Evolutionary conservation across 2,888 invertebrate species (phyloP), one percentile per base, ranked within the genome.

Genomic region (Ceriagrion tenellum): DNA sequence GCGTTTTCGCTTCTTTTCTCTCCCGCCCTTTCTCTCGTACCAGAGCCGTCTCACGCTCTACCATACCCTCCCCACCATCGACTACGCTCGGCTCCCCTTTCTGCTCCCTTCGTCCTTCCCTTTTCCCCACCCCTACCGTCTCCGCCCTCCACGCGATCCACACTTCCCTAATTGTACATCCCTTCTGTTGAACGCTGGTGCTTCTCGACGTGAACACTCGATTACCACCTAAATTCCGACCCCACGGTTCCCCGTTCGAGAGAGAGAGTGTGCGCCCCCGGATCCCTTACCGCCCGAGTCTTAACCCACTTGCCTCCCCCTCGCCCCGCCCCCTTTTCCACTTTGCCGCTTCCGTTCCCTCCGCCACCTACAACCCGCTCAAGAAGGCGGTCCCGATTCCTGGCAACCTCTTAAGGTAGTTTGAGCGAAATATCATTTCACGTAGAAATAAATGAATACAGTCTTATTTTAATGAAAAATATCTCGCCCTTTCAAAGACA

Each of bases 211-310:
- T 81, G 81, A 81, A 35, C 81, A 81, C 81, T 81, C 81, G 30
- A 30, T 81, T 81, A 35, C 81, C 81, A 81, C 35, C 81, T 81
- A 81, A 81, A 81, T 35, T 81, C 81, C 81, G 35, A 81, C 81
- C 26, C 81, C 81, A 35, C 30, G 81, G 35, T 35, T 6, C 81
- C 81, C n/a, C 12, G 1, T 69, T 47, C 47, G 8, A 47, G 47
- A 47, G 47, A 47, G 47, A 4, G 47, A 4, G 47, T 47, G 47
- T n/a, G n/a, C n/a, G n/a, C n/a, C n/a, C 47, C 47, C 8, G 47
- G 47, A 47, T 47, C 47, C 47, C 47, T 47, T 47, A 47, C 47
- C 47, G 4, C 47, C 2, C 47, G 2, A 47, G 47, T n/a, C 69
- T 26, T 18, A 12, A n/a, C 20, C 20, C 69, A 10, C n/a, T n/a